These are phyloP conservation scores for Pseudomugil tenellus DNA, from an alignment of 2,797 vertebrate species.

Conservation along the genomic window DNA sequence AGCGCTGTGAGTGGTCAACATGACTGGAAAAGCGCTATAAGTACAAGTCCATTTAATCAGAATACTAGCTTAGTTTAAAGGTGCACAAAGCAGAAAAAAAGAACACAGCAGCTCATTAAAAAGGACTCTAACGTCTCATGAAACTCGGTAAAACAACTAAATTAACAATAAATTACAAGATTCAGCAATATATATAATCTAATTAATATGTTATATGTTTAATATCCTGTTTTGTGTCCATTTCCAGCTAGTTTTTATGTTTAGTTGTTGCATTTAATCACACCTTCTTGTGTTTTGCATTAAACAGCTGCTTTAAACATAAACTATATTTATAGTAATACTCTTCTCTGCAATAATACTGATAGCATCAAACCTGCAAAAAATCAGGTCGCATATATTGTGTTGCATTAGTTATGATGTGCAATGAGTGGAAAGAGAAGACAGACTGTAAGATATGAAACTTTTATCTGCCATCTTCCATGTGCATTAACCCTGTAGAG, in stretches of 20 bases:
- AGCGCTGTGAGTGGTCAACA: no score
- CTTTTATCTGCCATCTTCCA: conserved; percentile 42
- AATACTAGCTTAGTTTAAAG: no score
- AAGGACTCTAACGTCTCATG: no score
- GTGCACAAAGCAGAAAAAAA: no score
- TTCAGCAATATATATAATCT: no score
- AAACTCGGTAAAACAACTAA: no score
- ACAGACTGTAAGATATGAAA: conserved; percentile 28
- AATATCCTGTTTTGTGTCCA: background rate
- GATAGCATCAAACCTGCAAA: conserved; percentile 1
- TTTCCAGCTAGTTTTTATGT: background rate
- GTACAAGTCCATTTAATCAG: no score
- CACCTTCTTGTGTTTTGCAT: background rate
- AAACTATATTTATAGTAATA: background rate
- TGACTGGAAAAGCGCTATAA: no score
- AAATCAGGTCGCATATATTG: conserved; percentile 18
- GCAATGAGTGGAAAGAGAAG: conserved; percentile 28
- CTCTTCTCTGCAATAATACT: background rate
- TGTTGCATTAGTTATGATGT: conserved; percentile 49
- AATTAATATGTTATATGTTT: no score
- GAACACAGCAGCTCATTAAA: no score
- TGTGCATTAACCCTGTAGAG: conserved; percentile 6
- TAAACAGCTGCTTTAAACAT: background rate
- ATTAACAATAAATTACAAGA: no score
- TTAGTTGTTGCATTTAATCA: background rate